phyloP scores from a whole-genome alignment of 2,797 vertebrate species.

The Ibycter americanus region DNA sequence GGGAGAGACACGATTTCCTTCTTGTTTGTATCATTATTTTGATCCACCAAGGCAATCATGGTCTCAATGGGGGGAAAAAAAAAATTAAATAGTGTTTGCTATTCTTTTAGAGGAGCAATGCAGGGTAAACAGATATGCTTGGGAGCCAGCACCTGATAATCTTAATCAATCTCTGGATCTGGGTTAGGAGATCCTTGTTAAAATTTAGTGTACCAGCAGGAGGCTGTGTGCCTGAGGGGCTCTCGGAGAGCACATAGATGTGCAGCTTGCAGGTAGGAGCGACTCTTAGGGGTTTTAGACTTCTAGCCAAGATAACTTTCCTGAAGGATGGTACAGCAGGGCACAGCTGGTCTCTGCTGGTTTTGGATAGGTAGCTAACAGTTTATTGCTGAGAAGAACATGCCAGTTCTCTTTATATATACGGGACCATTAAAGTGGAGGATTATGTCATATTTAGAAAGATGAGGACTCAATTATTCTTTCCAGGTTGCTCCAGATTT shows the following conservation, averaged over 20 bases:
- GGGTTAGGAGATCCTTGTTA: constrained; percentile 49
- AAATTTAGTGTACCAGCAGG: constrained; percentile 33
- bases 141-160: constrained; percentile 72
- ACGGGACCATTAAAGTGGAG: not conserved
- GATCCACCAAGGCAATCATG: constrained; percentile 69
- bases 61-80: constrained; percentile 1
- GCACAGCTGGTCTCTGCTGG: not conserved
- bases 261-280: constrained; percentile 33
- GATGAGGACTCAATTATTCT: not conserved
- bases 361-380: not conserved
- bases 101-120: constrained; percentile 68
- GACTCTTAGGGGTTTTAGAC: not conserved
- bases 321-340: not conserved
- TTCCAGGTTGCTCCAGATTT: not conserved
- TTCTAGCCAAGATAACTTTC: not conserved
- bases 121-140: constrained; percentile 61
- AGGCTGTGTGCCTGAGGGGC: not conserved
- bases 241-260: not conserved
- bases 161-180: constrained; percentile 79
- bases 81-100: constrained; percentile 65
- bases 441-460: not conserved
- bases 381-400: not conserved
- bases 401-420: not conserved
- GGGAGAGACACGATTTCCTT: constrained; percentile 69
- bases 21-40: constrained; percentile 70